Base-by-base conservation (phyloP, 2,888 invertebrate genomes). In the Anthrax anthrax region DNA sequence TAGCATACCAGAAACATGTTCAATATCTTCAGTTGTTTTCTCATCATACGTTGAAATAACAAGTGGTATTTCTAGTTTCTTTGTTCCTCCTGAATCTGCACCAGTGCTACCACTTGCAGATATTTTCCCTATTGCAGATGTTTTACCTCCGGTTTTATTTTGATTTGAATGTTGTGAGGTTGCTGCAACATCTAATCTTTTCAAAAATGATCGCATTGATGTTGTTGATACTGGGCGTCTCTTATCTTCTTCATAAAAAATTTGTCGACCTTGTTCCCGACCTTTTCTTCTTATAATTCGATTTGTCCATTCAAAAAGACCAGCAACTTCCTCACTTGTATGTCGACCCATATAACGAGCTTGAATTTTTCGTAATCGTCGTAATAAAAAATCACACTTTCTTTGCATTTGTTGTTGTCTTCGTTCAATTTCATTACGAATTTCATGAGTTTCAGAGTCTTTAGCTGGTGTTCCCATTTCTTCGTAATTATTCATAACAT, bases 341-440 rank as follows among this genome's bases (percentile, higher is more conserved):
- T 89, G 86, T 51, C 79, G 79, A 6, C 87, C 85, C 61, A 87
- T 75, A 34, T 80, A 71, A 44, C 80, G 74, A 0, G 81, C 77
- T 62, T 91, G 88, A 19, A 87, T 66, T 60, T 87, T 85, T 14
- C 84, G 72, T 49, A 88, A 67, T 52, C 90, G 73, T 53, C 86
- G 72, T 56, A 81, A 61, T 44, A 91, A 66, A 60, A 83, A 81
- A 42, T 84, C 82, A 56, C 81, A 74, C 52, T 81, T 74, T 37
- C 82, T 71, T 58, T 83, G 80, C 45, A 84, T 70, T 47, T 78
- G 75, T 32, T 56, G 56, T 18, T 65, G 66, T 9, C 59, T 55
- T 42, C 60, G 55, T 32, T 60, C 60, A 34, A 67, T 58, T 46
- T 67, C 65, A 2, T 50, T 51, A 37, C 59, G 59, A 6, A 57